Conservation (phyloP, 2,888 invertebrate genomes). For the Drosophila kambysellisi region DNA sequence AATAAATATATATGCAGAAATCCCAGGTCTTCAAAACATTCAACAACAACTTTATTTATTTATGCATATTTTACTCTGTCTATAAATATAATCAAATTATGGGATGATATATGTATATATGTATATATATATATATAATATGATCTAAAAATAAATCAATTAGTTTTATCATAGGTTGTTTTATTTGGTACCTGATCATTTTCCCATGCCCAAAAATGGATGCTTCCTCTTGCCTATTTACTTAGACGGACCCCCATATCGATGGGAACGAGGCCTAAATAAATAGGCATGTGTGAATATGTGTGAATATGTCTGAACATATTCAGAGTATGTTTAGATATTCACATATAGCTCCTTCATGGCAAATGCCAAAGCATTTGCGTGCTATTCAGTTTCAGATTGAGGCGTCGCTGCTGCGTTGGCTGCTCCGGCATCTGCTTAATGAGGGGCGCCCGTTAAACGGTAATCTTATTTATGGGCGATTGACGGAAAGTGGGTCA, state of each 20-base stretch:
- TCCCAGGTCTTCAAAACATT: background rate
- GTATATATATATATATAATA: background rate
- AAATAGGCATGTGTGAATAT: background rate
- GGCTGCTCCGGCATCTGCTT: conserved; percentile 15
- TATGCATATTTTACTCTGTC: background rate
- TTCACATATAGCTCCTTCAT: background rate
- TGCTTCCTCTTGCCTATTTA: background rate
- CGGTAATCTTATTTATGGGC: conserved; percentile 71
- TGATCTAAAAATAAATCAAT: background rate
- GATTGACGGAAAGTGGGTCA: conserved; percentile 63
- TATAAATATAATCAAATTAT: background rate
- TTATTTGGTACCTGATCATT: background rate
- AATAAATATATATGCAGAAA: background rate
- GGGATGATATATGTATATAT: background rate
- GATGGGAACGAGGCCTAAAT: background rate
- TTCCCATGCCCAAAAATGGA: conserved; percentile 1
- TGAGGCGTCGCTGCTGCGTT: conserved; percentile 19
- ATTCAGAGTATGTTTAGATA: background rate
- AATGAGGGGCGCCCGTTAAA: conserved; percentile 44
- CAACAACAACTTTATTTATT: background rate
- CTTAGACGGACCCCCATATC: background rate
- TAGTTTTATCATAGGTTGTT: background rate
- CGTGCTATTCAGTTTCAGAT: conserved; percentile 36
- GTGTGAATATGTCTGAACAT: background rate
- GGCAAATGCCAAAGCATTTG: conserved; percentile 6